A percentile compares a stretch with the other conserved stretches of the same genome.
phyloP scores from a whole-genome alignment of 2,113 vertebrate genomes.

The Podiceps cristatus region DNA sequence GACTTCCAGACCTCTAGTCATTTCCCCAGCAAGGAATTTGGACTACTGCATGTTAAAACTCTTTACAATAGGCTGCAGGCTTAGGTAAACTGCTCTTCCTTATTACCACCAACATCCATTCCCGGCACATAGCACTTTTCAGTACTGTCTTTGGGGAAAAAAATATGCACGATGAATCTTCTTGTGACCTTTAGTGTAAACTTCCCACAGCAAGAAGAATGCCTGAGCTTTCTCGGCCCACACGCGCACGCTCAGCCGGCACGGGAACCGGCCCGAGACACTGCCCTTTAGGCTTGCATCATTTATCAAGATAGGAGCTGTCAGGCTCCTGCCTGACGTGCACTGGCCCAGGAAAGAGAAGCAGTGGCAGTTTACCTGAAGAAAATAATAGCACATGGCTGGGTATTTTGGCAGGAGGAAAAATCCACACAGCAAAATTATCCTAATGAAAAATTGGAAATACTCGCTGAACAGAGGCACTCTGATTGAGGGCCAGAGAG shows the following conservation, averaged over 20 bases:
- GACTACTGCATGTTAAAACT: background rate
- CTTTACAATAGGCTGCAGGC: background rate
- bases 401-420: constrained; percentile 11
- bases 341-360: background rate
- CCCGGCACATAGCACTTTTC: background rate
- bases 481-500: constrained; percentile 32
- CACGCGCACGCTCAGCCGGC: accelerated
- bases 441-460: constrained; percentile 55
- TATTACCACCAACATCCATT: background rate
- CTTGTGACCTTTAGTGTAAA: constrained; percentile 40
- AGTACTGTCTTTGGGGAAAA: background rate
- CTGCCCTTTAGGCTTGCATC: constrained; percentile 22
- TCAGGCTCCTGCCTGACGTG: background rate
- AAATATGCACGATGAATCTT: constrained; percentile 5
- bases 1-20: background rate
- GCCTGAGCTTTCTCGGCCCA: background rate
- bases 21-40: background rate
- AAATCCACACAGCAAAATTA: constrained; percentile 28
- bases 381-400: constrained; percentile 45
- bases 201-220: constrained; percentile 14
- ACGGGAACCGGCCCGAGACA: background rate
- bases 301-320: constrained; percentile 47
- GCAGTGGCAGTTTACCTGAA: constrained; percentile 6
- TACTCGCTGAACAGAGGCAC: constrained; percentile 33
- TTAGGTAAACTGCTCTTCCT: background rate